Conservation (phyloP, 1,140 invertebrate species). For the Mya arenaria region DNA sequence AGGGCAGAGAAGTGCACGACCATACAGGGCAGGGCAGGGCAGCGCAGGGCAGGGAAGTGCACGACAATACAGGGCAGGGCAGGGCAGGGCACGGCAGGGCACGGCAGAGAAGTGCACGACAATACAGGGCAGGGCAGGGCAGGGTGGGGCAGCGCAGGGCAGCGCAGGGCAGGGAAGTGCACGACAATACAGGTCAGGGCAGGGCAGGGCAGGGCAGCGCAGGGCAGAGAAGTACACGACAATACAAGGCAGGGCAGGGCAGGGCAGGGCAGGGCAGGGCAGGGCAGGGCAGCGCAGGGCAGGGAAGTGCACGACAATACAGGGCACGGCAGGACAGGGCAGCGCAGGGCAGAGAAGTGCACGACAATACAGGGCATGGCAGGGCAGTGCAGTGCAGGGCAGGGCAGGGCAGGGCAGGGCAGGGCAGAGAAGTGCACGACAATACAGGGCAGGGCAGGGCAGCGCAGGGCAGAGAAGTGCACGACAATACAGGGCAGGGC, state of each 20-base stretch:
- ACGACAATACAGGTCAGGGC: neutral
- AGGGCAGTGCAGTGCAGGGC: conserved; percentile 15
- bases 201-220: neutral
- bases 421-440: too few relatives aligned
- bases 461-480: too few relatives aligned
- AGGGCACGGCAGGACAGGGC: conserved; percentile 20
- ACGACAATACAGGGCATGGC: neutral
- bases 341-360: neutral
- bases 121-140: conserved; percentile 3
- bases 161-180: neutral
- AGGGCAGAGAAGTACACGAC: neutral
- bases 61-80: neutral
- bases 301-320: conserved; percentile 10
- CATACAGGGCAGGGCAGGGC: conserved; percentile 3
- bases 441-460: too few relatives aligned
- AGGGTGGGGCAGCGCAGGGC: conserved; percentile 2
- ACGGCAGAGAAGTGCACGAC: neutral
- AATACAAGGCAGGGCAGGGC: neutral
- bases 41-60: conserved; percentile 1
- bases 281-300: conserved; percentile 21
- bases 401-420: conserved; percentile 23
- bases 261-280: neutral
- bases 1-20: conserved; percentile 2
- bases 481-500: too few relatives aligned
- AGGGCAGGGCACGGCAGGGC: neutral